phyloP scores from a whole-genome alignment of 2,888 invertebrate species.

The Aphidius colemani region DNA sequence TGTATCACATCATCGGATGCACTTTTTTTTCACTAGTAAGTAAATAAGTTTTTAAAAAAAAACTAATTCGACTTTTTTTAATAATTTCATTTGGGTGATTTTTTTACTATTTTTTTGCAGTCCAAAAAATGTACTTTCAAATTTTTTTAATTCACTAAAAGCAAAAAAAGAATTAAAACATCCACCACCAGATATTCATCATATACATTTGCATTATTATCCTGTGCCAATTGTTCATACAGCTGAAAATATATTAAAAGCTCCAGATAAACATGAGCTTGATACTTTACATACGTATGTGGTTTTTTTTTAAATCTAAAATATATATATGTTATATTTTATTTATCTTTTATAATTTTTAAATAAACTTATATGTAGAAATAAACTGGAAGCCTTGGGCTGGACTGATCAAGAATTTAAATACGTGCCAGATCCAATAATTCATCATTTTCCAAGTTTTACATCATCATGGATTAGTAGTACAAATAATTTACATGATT shows the following conservation, averaged over 20 bases:
- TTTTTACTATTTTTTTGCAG: slow-evolving; percentile 29
- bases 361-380: slow-evolving; percentile 26
- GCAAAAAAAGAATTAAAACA: slow-evolving; percentile 37
- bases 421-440: slow-evolving; percentile 36
- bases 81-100: not conserved
- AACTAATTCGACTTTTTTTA: no score
- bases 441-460: slow-evolving; percentile 29
- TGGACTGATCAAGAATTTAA: slow-evolving; percentile 43
- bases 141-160: slow-evolving; percentile 40
- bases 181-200: slow-evolving; percentile 40
- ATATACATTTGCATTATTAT: slow-evolving; percentile 49
- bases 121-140: slow-evolving; percentile 39
- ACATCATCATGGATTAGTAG: slow-evolving; percentile 31
- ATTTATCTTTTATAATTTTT: slow-evolving; percentile 9
- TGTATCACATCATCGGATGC: slow-evolving; percentile 37
- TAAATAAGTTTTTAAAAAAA: slow-evolving; percentile 20
- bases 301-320: not conserved
- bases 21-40: slow-evolving; percentile 46
- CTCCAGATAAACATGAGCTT: slow-evolving; percentile 39
- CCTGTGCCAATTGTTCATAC: slow-evolving; percentile 36
- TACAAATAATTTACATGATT: slow-evolving; percentile 8
- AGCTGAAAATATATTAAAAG: slow-evolving; percentile 33
- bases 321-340: not conserved
- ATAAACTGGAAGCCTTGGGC: slow-evolving; percentile 40
- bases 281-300: slow-evolving; percentile 41